Base-by-base conservation (phyloP, 2,797 vertebrate species). In the Coranthus polyacanthus region DNA sequence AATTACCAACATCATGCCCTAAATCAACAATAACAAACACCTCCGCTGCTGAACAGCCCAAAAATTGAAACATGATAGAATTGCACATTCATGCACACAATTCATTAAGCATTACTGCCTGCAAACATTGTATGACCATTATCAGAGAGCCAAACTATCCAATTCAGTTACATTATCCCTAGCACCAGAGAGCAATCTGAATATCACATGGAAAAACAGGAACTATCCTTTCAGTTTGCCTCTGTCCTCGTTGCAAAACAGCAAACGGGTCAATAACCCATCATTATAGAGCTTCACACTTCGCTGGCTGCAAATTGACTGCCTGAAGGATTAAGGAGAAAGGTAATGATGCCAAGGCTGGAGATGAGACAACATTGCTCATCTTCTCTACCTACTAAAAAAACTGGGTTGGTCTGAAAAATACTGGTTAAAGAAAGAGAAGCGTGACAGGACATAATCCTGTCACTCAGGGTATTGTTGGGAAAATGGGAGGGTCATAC, bases 201-300 rank as follows among this genome's bases (percentile, higher is more conserved):
- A 83, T 86, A 82, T 74, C 70, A 50, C 77, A 72, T 49, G 57
- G 55, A 83, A 74, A 72, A 81, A 79, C 75, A 81, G 86, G 82
- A 89, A 75, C 75, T 68, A 75, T 86, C 81, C 58, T 80, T 90
- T 84, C 73, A 81, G 55, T 88, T 90, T 85, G 81, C 83, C 77
- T 87, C 86, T 86, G 83, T 89, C 86, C 72, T 85, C 68, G 50
- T 86, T 83, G 79, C 85, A 87, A 89, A 94, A 93, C 86, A 91
- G 88, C 88, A 91, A 92, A 91, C 88, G 89, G 94, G 93, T 95
- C 94, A 95, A 94, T 95, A 94, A 93, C 87, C 92, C 90, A 93
- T 95, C 92, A 94, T 95, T 94, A 94, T 83, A 91, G 88, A 87
- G 85, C 91, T 91, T 94, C 93, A 94, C 92, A 92, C 89, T 90